Conservation (phyloP, 2,888 invertebrate genomes). For the Agriotes lineatus region DNA sequence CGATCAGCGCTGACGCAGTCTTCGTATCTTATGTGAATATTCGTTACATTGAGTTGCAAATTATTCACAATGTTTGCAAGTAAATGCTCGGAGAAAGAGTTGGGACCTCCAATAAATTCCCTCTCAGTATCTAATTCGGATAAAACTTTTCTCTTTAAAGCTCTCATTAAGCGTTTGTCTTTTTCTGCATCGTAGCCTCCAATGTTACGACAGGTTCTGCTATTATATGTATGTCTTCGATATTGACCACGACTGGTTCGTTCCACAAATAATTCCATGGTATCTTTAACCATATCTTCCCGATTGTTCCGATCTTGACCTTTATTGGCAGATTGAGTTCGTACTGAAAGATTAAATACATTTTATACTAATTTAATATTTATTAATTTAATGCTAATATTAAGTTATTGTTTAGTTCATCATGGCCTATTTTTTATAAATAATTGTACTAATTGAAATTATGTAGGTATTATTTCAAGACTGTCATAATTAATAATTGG, state of each 20-base stretch:
- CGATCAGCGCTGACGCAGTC: slow-evolving; percentile 77
- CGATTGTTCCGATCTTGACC: slow-evolving; percentile 84
- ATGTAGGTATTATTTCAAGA: too few species aligned
- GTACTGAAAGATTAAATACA: slow-evolving; percentile 82
- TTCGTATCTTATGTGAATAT: slow-evolving; percentile 86
- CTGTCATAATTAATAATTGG: too few species aligned
- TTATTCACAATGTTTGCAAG: slow-evolving; percentile 84
- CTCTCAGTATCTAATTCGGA: slow-evolving; percentile 74
- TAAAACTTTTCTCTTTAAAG: slow-evolving; percentile 78
- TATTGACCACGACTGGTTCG: slow-evolving; percentile 78
- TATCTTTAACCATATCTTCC: slow-evolving; percentile 79
- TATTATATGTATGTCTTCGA: slow-evolving; percentile 83
- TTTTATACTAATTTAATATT: too few species aligned
- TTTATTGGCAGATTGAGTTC: slow-evolving; percentile 85
- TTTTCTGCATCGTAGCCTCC: slow-evolving; percentile 79
- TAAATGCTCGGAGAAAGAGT: slow-evolving; percentile 79
- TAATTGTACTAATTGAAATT: too few species aligned
- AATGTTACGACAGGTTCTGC: slow-evolving; percentile 80
- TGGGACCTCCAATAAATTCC: slow-evolving; percentile 73
- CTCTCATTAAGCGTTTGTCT: slow-evolving; percentile 79
- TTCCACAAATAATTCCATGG: slow-evolving; percentile 84
- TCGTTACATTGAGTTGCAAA: slow-evolving; percentile 81
- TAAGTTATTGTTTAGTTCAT: too few species aligned
- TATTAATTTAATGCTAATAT: too few species aligned
- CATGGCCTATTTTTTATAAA: too few species aligned